Percentiles rank a stretch among this genome's conserved stretches.
Evolutionary conservation across 2,888 invertebrate species (phyloP).

Genomic region (Acanthosepion pharaonis): DNA sequence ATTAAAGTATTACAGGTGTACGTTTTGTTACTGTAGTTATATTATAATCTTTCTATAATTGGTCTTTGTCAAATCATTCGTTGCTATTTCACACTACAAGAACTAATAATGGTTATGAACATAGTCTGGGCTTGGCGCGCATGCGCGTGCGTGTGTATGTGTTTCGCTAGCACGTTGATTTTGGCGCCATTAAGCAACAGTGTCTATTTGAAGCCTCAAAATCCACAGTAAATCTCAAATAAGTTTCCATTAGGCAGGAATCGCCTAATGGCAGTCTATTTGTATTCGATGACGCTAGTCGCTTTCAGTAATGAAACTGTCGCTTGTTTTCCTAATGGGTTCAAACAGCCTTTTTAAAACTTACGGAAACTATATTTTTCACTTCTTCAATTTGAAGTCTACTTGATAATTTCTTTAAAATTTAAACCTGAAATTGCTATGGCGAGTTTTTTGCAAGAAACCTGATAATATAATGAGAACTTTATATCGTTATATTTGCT

Average conservation of each 20-base stretch:
- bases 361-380: too few relatives aligned
- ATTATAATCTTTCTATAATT: constrained; percentile 33
- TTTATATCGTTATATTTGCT: too few relatives aligned
- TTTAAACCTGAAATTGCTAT: too few relatives aligned
- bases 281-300: background rate
- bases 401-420: too few relatives aligned
- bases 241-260: background rate
- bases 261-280: background rate
- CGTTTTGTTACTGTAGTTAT: background rate
- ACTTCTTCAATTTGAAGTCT: too few relatives aligned
- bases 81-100: constrained; percentile 2
- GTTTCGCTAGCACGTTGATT: background rate
- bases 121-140: background rate
- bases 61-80: constrained; percentile 7
- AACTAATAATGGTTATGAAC: constrained; percentile 4
- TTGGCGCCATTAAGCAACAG: background rate
- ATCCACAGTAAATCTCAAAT: background rate
- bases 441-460: too few relatives aligned
- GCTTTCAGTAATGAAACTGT: too few relatives aligned
- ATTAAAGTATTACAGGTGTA: constrained; percentile 33
- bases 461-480: too few relatives aligned
- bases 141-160: background rate
- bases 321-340: too few relatives aligned
- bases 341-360: too few relatives aligned
- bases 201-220: background rate